Percentiles rank a stretch among this genome's conserved stretches.
phyloP scores from a whole-genome alignment of 2,888 invertebrate species.

The Drosophila cracens region DNA sequence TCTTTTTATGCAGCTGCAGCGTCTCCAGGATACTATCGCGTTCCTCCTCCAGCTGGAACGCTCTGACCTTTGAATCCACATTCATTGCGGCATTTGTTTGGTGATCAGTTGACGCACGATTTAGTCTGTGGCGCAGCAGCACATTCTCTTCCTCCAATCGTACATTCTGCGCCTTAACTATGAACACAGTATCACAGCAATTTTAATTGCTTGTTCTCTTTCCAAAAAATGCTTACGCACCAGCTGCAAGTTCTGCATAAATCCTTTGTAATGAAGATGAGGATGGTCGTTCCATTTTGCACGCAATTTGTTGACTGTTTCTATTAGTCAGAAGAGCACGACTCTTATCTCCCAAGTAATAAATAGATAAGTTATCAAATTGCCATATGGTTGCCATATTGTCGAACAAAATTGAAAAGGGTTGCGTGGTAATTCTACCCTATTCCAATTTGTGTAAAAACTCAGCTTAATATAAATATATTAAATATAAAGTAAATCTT shows the following conservation, averaged over 20 bases:
- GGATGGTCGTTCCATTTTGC: constrained; percentile 59
- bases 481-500: not conserved
- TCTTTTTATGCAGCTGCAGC: constrained; percentile 77
- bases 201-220: not conserved
- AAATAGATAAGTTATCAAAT: constrained; percentile 44
- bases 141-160: constrained; percentile 79
- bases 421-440: not conserved
- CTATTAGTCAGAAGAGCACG: constrained; percentile 36
- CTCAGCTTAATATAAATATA: not conserved
- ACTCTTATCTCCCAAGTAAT: constrained; percentile 27
- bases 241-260: constrained; percentile 68
- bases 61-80: constrained; percentile 77
- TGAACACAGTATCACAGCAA: not conserved
- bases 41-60: constrained; percentile 77
- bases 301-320: not conserved
- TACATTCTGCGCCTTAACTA: constrained; percentile 76
- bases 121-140: constrained; percentile 71
- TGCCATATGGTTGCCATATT: constrained; percentile 24
- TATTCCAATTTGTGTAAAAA: not conserved
- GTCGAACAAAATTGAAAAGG: not conserved
- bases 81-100: constrained; percentile 64
- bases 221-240: constrained; percentile 52
- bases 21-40: constrained; percentile 78
- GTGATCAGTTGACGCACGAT: constrained; percentile 61
- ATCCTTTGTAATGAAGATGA: constrained; percentile 58